Percentiles rank a stretch among this genome's conserved stretches.
Conservation (phyloP, 2,797 vertebrate genomes). For the Novumbra hubbsi region DNA sequence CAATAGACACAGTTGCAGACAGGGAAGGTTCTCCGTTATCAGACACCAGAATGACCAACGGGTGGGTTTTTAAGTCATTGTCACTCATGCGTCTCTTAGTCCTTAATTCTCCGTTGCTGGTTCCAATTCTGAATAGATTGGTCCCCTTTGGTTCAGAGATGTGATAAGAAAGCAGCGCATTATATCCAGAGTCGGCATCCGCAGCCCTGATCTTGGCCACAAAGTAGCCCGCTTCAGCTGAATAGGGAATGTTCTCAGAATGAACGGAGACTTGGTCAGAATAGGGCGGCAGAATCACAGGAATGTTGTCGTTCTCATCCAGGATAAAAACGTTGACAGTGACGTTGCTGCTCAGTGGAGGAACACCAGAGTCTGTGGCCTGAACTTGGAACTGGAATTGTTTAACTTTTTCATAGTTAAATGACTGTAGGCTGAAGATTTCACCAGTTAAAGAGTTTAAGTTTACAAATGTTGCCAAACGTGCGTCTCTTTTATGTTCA, state of each 20-base stretch:
- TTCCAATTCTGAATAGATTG: slow-evolving; percentile 42
- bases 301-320: slow-evolving; percentile 48
- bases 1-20: slow-evolving; percentile 43
- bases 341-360: slow-evolving; percentile 40
- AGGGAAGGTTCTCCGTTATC: slow-evolving; percentile 57
- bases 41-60: slow-evolving; percentile 52
- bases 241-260: slow-evolving; percentile 37
- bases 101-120: slow-evolving; percentile 42
- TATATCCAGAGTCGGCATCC: slow-evolving; percentile 49
- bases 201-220: slow-evolving; percentile 40
- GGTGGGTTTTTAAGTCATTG: slow-evolving; percentile 41
- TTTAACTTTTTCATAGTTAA: slow-evolving; percentile 44
- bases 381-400: slow-evolving; percentile 37
- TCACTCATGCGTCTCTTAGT: slow-evolving; percentile 41
- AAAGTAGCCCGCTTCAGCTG: slow-evolving; percentile 40
- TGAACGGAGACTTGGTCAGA: slow-evolving; percentile 22
- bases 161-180: slow-evolving; percentile 33
- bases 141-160: slow-evolving; percentile 31
- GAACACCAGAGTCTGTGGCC: slow-evolving; percentile 43
- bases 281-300: slow-evolving; percentile 31
- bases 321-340: slow-evolving; percentile 40
- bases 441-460: slow-evolving; percentile 47
- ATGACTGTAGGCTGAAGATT: slow-evolving; percentile 41
- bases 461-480: background rate
- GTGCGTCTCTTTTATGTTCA: slow-evolving; percentile 10